These are phyloP conservation scores for Chloromyia formosa DNA, from an alignment of 2,888 invertebrate species.

Conservation along the genomic window DNA sequence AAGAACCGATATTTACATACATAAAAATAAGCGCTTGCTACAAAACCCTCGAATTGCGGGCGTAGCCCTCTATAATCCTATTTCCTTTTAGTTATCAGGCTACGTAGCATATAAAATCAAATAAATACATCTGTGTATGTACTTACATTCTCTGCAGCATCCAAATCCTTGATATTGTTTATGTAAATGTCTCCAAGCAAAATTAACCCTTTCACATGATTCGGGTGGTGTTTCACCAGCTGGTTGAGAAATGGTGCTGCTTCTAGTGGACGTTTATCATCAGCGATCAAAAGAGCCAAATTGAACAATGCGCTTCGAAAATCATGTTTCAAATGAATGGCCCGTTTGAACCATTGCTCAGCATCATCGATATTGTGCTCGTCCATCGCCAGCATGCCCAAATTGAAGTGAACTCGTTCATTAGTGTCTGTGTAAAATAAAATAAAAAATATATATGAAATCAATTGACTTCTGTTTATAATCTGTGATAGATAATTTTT, in stretches of 20 bases:
- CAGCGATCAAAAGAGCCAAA: conserved; percentile 87
- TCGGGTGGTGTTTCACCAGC: conserved; percentile 88
- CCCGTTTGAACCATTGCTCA: conserved; percentile 89
- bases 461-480: too few species aligned
- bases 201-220: conserved; percentile 93
- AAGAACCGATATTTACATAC: too few species aligned
- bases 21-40: too few species aligned
- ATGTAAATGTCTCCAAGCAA: conserved; percentile 95
- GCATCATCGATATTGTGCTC: conserved; percentile 88
- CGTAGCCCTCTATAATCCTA: too few species aligned
- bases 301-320: conserved; percentile 95
- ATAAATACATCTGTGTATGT: background rate
- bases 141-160: conserved; percentile 91
- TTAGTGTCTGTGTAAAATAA: conserved; percentile 70
- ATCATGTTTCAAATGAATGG: conserved; percentile 86
- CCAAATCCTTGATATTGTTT: conserved; percentile 92
- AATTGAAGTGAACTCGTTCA: conserved; percentile 92
- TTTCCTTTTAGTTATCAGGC: too few species aligned
- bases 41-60: too few species aligned
- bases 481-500: too few species aligned
- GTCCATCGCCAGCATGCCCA: conserved; percentile 97
- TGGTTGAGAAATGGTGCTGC: conserved; percentile 93
- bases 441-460: background rate
- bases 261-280: conserved; percentile 86
- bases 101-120: too few species aligned